phyloP scores from a whole-genome alignment of 2,113 vertebrate genomes.

The Coreoperca whiteheadi region DNA sequence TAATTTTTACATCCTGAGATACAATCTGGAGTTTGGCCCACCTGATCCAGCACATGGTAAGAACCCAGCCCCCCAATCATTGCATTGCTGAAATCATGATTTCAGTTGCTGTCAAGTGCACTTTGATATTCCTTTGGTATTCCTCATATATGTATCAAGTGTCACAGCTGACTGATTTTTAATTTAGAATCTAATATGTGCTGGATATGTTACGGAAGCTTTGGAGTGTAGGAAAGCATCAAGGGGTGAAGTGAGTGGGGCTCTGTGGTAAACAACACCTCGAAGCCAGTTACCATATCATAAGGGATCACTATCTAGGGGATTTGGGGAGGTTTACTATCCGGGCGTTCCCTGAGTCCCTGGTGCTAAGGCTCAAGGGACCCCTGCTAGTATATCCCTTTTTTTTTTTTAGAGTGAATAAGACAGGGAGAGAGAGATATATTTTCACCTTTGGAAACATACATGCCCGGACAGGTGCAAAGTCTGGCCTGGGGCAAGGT shows the following conservation, averaged over 20 bases:
- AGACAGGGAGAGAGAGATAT: constrained; percentile 60
- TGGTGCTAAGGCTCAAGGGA: constrained; percentile 68
- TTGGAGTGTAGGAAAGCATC: constrained; percentile 68
- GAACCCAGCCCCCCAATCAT: constrained; percentile 39
- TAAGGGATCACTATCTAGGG: constrained; percentile 78
- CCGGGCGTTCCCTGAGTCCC: constrained; percentile 70
- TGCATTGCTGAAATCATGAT: constrained; percentile 33
- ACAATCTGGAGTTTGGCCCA: constrained; percentile 95
- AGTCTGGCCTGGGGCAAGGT: constrained; percentile 79
- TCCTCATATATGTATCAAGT: constrained; percentile 68
- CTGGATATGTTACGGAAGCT: constrained; percentile 78
- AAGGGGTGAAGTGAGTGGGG: constrained; percentile 60
- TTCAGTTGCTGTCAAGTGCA: constrained; percentile 59
- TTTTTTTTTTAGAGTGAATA: constrained; percentile 55
- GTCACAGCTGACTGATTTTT: constrained; percentile 81
- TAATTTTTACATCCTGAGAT: constrained; percentile 98
- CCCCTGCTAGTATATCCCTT: constrained; percentile 61
- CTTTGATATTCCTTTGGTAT: constrained; percentile 67
- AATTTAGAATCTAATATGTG: constrained; percentile 84
- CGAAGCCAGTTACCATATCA: constrained; percentile 80
- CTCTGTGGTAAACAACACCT: constrained; percentile 83
- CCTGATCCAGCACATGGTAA: constrained; percentile 98
- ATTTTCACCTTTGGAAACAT: constrained; percentile 74
- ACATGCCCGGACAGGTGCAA: constrained; percentile 83
- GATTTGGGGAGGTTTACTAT: constrained; percentile 79